Conservation (phyloP, 2,113 vertebrate genomes). For the Brienomyrus brachyistius region DNA sequence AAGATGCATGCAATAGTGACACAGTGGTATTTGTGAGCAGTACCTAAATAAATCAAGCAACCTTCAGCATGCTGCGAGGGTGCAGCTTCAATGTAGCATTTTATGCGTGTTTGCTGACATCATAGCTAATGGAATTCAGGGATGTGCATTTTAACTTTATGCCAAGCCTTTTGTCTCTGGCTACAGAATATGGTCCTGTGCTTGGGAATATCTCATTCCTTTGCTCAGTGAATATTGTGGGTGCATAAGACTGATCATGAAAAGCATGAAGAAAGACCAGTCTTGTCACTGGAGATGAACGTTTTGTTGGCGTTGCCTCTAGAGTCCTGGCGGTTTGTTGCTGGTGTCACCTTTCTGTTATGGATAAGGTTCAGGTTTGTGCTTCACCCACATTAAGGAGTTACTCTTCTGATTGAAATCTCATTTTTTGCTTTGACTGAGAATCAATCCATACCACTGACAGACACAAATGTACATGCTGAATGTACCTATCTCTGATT, state of each 20-base stretch:
- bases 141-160: neutral
- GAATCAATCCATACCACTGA: neutral
- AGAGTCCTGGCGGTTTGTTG: neutral
- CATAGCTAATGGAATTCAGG: neutral
- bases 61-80: neutral
- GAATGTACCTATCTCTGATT: neutral
- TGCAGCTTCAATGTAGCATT: neutral
- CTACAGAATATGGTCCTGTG: neutral
- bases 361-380: neutral
- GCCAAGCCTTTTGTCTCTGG: neutral
- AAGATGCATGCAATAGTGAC: neutral
- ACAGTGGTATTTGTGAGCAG: neutral
- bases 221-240: neutral
- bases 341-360: neutral
- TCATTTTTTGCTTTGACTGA: neutral
- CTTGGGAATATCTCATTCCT: neutral
- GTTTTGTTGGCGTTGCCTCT: neutral
- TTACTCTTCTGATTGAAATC: neutral
- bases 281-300: neutral
- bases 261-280: slow-evolving; percentile 11
- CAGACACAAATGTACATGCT: neutral
- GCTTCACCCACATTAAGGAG: neutral
- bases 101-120: neutral
- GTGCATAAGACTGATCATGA: neutral
- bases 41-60: neutral